Conservation (phyloP, 2,888 invertebrate genomes). For the Perizoma affinitatum region DNA sequence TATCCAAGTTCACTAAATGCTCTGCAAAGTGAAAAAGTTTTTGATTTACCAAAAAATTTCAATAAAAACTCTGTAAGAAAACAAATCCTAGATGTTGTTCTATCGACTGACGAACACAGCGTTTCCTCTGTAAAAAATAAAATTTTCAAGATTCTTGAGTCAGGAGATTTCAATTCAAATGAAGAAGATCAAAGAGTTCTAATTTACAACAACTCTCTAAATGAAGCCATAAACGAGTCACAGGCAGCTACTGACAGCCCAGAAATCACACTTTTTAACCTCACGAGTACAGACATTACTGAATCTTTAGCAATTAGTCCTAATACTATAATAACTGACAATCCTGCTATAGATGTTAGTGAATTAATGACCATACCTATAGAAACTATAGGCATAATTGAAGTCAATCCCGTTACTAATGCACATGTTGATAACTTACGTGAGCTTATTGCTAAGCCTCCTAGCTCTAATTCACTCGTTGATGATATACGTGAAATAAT, state of each 20-base stretch:
- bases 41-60: neutral
- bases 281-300: neutral
- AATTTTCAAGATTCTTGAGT: conserved; percentile 10
- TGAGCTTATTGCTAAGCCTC: conserved; percentile 15
- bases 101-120: conserved; percentile 4
- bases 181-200: neutral
- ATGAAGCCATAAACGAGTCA: neutral
- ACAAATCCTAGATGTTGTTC: conserved; percentile 9
- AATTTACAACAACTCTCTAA: neutral
- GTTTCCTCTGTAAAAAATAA: conserved; percentile 9
- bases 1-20: neutral
- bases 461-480: conserved; percentile 10
- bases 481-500: conserved; percentile 24
- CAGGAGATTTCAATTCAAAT: conserved; percentile 5
- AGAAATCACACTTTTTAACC: neutral
- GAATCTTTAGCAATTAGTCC: neutral
- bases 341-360: neutral
- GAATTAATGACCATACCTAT: neutral
- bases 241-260: neutral
- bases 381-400: neutral
- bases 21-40: neutral
- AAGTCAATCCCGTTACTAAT: neutral
- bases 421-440: conserved; percentile 11
- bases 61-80: conserved; percentile 8
- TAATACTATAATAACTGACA: neutral